Conservation (phyloP, 2,888 invertebrate genomes). For the Drosophila imparisetae region DNA sequence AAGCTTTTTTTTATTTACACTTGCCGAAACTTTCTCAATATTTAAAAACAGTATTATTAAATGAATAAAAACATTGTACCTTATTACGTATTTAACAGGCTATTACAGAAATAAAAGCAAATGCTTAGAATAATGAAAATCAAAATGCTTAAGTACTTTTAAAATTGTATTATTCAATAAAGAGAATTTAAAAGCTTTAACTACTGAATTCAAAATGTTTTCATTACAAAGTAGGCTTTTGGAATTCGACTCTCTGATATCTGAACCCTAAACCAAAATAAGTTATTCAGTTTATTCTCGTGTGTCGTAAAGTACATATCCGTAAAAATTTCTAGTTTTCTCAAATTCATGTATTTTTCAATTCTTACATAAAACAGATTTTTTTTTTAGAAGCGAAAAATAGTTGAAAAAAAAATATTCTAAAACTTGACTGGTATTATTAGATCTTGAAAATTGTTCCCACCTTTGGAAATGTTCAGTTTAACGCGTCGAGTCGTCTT, state of each 20-base stretch:
- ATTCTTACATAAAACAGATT: slow-evolving; percentile 3
- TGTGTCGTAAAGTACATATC: slow-evolving; percentile 58
- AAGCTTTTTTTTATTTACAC: slow-evolving; percentile 62
- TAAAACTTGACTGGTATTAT: slow-evolving; percentile 20
- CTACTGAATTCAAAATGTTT: background rate
- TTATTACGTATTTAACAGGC: slow-evolving; percentile 52
- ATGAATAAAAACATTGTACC: slow-evolving; percentile 63
- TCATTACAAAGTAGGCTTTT: slow-evolving; percentile 28
- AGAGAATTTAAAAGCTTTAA: slow-evolving; percentile 7
- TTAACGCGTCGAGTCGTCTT: slow-evolving; percentile 55
- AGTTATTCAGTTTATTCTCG: slow-evolving; percentile 41
- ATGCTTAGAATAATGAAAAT: slow-evolving; percentile 20
- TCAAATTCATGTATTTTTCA: slow-evolving; percentile 33
- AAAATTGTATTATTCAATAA: slow-evolving; percentile 1
- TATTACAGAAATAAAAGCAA: slow-evolving; percentile 44
- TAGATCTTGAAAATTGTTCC: background rate
- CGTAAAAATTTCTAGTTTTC: slow-evolving; percentile 48
- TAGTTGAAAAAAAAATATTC: background rate
- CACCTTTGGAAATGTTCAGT: slow-evolving; percentile 57
- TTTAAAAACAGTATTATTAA: slow-evolving; percentile 46
- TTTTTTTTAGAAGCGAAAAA: background rate
- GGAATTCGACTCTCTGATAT: background rate
- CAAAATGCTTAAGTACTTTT: slow-evolving; percentile 21
- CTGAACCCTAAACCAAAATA: too few relatives aligned
- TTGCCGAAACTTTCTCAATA: slow-evolving; percentile 60